Evolutionary conservation across 1,140 invertebrate genomes (phyloP), one percentile per base, ranked within the genome.

Genomic region (Ectropis grisescens): DNA sequence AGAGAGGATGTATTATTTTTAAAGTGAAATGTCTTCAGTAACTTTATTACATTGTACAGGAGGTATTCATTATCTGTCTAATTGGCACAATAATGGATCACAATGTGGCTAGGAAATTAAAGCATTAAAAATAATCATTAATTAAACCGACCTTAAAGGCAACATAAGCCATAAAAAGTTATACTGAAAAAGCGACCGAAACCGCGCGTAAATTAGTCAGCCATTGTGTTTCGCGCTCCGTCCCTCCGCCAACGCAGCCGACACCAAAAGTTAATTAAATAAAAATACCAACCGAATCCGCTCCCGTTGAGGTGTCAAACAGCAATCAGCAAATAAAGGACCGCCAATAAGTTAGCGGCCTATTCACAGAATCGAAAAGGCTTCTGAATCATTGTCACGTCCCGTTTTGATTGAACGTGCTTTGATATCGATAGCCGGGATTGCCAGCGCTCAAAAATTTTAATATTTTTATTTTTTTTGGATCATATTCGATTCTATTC

Each of bases 391-490:
- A 67, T 70, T 76, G 71, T 76, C 71, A 76, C 71, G 69, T 68
- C 68, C 58, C 69, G 68, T 58, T 79, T 74, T 70, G 67, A 80
- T 76, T 76, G 71, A 62, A 80, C 75, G 75, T 80, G 75, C 75
- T 75, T 69, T 75, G 75, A 71, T 72, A 76, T 53, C 62, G 75
- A 76, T 76, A 75, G 59, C 61, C 49, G 49, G 71, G 75, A 74
- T 76, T 67, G 59, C 52, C 56, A 59, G 56, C 56, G 68, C 54
- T 72, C 56, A 40, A 75, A 19, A 71, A 76, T 75, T 80, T 80
- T 75, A 67, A 75, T 76, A 71, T 74, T 60, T 74, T 72, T 69
- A n/a, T n/a, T n/a, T n/a, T 75, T 60, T 58, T 59, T 61, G 41
- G 50, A 56, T 69, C 60, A 65, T 74, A 74, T 76, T 74, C 67